phyloP scores from a whole-genome alignment of 2,888 invertebrate genomes.

The Hyalella azteca region DNA sequence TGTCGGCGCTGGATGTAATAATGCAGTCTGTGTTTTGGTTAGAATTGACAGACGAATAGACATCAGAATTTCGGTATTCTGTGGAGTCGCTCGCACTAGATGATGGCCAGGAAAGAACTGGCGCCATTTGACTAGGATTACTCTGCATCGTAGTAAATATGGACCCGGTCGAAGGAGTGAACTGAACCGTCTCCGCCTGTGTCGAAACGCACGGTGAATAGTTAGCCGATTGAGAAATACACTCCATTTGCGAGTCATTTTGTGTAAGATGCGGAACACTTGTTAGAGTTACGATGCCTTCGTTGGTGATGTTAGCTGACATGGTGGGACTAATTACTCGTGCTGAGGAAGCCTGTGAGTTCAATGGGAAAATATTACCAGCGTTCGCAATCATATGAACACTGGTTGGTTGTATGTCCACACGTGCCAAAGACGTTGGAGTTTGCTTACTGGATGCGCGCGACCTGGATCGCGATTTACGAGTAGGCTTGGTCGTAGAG shows the following conservation, averaged over 20 bases:
- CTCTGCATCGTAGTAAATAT: not conserved
- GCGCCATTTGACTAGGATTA: not conserved
- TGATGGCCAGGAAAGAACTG: not conserved
- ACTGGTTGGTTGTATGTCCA: slow-evolving; percentile 2
- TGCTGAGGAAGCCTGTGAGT: too few relatives aligned
- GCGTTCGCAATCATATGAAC: slow-evolving; percentile 3
- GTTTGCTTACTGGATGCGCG: not conserved
- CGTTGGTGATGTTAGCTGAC: too few relatives aligned
- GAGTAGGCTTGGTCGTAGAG: not conserved
- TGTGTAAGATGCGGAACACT: too few relatives aligned
- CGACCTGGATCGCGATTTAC: slow-evolving; percentile 6
- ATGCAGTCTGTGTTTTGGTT: not conserved
- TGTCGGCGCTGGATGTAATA: not conserved
- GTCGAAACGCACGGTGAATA: too few relatives aligned
- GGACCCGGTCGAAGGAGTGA: not conserved
- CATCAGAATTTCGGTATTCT: not conserved
- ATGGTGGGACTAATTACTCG: too few relatives aligned
- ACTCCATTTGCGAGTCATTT: too few relatives aligned
- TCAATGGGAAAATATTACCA: too few relatives aligned
- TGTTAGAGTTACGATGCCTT: too few relatives aligned
- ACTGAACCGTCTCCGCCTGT: not conserved
- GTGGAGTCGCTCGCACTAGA: not conserved
- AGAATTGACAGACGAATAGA: not conserved
- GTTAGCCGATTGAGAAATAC: too few relatives aligned
- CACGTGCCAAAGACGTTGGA: slow-evolving; percentile 3